Conservation (phyloP, 1,140 invertebrate species). For the Solenopsis invicta region DNA sequence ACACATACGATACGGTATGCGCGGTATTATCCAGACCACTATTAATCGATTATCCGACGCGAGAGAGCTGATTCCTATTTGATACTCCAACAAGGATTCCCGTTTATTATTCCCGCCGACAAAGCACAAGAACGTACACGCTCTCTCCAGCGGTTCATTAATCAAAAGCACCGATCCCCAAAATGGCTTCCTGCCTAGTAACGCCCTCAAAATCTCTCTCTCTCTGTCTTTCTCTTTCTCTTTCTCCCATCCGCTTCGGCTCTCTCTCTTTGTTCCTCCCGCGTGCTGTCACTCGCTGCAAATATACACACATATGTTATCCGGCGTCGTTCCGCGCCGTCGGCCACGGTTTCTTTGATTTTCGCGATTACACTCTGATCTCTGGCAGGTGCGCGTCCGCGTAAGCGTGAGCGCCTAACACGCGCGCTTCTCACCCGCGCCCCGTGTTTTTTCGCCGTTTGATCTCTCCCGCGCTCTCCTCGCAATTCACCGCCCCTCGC, state of each 20-base stretch:
- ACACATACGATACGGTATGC: neutral
- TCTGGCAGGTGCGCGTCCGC: slow-evolving; percentile 69
- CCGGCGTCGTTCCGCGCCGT: slow-evolving; percentile 67
- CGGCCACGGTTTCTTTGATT: slow-evolving; percentile 77
- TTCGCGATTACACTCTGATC: slow-evolving; percentile 73
- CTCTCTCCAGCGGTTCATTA: slow-evolving; percentile 70
- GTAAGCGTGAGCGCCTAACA: slow-evolving; percentile 41
- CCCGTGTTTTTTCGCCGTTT: slow-evolving; percentile 28
- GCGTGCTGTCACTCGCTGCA: slow-evolving; percentile 72
- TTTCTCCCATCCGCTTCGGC: slow-evolving; percentile 33
- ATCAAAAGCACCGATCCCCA: slow-evolving; percentile 75
- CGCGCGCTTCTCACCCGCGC: slow-evolving; percentile 47
- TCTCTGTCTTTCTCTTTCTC: neutral
- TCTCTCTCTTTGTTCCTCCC: slow-evolving; percentile 34
- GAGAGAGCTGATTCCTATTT: slow-evolving; percentile 71
- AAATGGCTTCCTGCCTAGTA: slow-evolving; percentile 82
- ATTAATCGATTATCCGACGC: slow-evolving; percentile 71
- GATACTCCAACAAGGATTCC: slow-evolving; percentile 70
- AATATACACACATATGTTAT: slow-evolving; percentile 64
- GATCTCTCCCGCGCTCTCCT: slow-evolving; percentile 1
- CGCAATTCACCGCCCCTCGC: neutral
- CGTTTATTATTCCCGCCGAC: slow-evolving; percentile 59
- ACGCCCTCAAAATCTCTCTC: slow-evolving; percentile 77
- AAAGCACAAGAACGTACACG: slow-evolving; percentile 63
- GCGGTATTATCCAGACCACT: slow-evolving; percentile 59